Evolutionary conservation across 2,113 vertebrate species (phyloP).

Genomic region (Pelmatolapia mariae): DNA sequence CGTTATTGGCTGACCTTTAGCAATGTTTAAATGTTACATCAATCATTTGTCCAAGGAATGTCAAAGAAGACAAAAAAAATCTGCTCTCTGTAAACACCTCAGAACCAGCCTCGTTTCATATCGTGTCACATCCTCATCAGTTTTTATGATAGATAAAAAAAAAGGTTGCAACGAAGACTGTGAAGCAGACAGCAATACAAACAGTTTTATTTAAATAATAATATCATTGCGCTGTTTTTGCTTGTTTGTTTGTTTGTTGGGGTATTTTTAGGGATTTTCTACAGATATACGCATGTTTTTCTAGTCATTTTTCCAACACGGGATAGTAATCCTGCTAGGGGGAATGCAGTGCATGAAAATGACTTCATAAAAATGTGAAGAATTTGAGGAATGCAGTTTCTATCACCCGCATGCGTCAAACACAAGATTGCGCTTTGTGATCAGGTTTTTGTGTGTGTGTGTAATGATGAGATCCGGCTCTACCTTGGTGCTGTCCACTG

Average conservation of each 20-base stretch:
- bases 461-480: background rate
- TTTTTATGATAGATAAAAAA: background rate
- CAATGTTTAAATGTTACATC: conserved; percentile 15
- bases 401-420: background rate
- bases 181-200: background rate
- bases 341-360: background rate
- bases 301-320: background rate
- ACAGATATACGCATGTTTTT: background rate
- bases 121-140: background rate
- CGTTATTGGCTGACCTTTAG: conserved; percentile 30
- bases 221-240: background rate
- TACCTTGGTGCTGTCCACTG: conserved; percentile 80
- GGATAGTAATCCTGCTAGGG: background rate
- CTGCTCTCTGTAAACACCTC: background rate
- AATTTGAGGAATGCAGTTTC: background rate
- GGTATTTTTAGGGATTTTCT: background rate
- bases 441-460: background rate
- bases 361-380: background rate
- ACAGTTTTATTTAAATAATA: background rate
- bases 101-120: background rate
- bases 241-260: background rate
- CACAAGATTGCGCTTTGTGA: background rate
- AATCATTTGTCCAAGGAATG: background rate
- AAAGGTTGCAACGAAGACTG: conserved; percentile 30
- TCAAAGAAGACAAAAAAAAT: background rate